Evolutionary conservation across 2,113 vertebrate species (phyloP).

Genomic region (Barnardius zonarius): DNA sequence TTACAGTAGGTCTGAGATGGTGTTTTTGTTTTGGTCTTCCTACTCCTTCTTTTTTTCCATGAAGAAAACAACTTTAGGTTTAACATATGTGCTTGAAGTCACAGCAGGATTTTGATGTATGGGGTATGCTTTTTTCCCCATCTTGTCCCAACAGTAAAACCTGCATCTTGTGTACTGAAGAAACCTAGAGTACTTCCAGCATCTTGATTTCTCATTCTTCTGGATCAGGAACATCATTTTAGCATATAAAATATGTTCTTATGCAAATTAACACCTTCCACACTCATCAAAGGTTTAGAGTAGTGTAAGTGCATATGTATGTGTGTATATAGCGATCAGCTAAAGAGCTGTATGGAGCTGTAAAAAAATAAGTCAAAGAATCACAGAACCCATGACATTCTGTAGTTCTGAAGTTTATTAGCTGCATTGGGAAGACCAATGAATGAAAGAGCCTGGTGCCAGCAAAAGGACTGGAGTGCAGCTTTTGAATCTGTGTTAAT

Average conservation of each 20-base stretch:
- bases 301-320: neutral
- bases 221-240: neutral
- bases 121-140: neutral
- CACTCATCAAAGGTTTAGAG: neutral
- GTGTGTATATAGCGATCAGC: neutral
- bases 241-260: neutral
- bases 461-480: neutral
- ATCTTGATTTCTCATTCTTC: neutral
- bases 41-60: neutral
- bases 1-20: neutral
- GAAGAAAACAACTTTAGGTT: neutral
- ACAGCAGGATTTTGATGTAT: neutral
- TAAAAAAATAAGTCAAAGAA: neutral
- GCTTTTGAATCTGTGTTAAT: conserved; percentile 11
- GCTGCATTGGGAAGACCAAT: neutral
- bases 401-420: neutral
- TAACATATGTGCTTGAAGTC: neutral
- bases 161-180: neutral
- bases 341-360: neutral
- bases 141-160: neutral
- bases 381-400: neutral
- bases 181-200: neutral
- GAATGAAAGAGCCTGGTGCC: neutral
- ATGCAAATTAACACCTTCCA: neutral
- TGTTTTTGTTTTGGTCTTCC: conserved; percentile 39